Percentiles rank a stretch among this genome's conserved stretches.
phyloP scores from a whole-genome alignment of 2,113 vertebrate species.

The Pangasianodon hypophthalmus region DNA sequence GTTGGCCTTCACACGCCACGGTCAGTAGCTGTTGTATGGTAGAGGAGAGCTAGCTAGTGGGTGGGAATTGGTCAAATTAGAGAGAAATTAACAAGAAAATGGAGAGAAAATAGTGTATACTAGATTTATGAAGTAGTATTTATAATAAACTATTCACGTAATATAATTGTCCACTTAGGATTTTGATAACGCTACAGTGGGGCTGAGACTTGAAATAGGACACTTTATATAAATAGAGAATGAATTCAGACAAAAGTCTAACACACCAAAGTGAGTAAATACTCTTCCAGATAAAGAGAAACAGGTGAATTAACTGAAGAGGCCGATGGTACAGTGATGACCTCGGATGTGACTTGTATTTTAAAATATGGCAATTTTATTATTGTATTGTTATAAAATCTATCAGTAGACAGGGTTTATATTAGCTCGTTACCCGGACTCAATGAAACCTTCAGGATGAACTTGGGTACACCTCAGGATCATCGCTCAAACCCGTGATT shows the following conservation, averaged over 20 bases:
- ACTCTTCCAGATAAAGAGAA: not conserved
- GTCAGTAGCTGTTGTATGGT: not conserved
- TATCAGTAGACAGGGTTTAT: not conserved
- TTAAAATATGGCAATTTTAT: not conserved
- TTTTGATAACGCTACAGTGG: not conserved
- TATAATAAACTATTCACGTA: not conserved
- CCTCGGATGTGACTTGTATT: not conserved
- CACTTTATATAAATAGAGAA: not conserved
- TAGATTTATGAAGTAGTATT: not conserved
- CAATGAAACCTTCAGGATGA: not conserved
- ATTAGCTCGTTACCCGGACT: not conserved
- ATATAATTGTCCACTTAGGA: not conserved
- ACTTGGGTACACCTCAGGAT: conserved; percentile 7
- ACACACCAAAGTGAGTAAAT: not conserved
- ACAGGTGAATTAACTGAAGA: not conserved
- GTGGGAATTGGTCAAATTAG: not conserved
- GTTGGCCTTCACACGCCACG: not conserved
- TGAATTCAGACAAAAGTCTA: not conserved
- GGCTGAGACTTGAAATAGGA: not conserved
- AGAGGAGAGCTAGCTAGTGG: not conserved
- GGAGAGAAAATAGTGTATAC: not conserved
- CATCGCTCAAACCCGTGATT: not conserved
- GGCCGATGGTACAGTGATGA: not conserved
- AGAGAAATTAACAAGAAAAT: not conserved
- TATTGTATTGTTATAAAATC: not conserved